phyloP scores from a whole-genome alignment of 2,113 vertebrate species.

The Litocranius walleri region DNA sequence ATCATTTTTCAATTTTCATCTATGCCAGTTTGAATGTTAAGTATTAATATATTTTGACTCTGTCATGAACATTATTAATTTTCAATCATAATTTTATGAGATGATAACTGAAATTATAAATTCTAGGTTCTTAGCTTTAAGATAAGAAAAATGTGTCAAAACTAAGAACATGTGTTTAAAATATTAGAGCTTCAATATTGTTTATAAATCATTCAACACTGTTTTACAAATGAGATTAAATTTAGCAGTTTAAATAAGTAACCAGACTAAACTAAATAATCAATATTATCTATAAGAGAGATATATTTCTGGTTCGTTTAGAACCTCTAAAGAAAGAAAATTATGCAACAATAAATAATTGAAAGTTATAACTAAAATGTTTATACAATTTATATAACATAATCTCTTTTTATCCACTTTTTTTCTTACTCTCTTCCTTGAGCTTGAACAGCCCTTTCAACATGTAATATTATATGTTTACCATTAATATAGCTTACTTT shows the following conservation, averaged over 20 bases:
- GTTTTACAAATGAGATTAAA: neutral
- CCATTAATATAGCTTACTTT: neutral
- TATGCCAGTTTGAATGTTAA: constrained; percentile 25
- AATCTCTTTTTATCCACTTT: neutral
- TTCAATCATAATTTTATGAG: neutral
- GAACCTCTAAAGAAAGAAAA: neutral
- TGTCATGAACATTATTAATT: neutral
- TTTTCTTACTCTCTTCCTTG: neutral
- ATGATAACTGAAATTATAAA: constrained; percentile 21
- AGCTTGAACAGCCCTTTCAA: neutral
- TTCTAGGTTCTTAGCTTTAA: constrained; percentile 1
- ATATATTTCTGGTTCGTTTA: neutral
- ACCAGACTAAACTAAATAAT: neutral
- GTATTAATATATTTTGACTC: constrained; percentile 34
- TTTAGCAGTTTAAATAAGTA: neutral
- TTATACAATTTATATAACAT: neutral
- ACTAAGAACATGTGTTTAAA: constrained; percentile 6
- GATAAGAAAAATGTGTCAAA: constrained; percentile 38
- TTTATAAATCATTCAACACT: neutral
- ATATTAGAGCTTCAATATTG: neutral
- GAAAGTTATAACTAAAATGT: neutral
- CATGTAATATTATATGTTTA: neutral
- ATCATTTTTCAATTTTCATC: neutral
- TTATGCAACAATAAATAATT: neutral
- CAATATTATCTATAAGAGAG: neutral